Evolutionary conservation across 2,888 invertebrate genomes (phyloP).

Genomic region (Strigamia crassipes): DNA sequence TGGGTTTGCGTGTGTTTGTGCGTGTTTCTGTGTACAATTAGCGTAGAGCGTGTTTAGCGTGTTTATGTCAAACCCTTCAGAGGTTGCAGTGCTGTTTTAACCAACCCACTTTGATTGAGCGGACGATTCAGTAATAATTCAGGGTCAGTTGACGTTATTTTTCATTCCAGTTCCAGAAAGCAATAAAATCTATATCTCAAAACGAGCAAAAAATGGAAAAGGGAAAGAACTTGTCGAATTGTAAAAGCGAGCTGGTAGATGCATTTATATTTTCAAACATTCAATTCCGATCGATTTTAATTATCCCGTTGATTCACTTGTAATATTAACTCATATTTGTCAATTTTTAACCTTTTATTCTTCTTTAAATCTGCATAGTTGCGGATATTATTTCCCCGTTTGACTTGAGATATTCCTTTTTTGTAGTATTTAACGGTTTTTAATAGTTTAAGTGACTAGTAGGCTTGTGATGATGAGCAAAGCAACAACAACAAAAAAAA

Average conservation of each 20-base stretch:
- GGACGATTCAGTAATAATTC: background rate
- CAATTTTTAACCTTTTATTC: conserved; percentile 9
- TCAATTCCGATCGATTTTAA: background rate
- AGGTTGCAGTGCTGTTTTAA: conserved; percentile 37
- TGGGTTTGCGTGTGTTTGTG: background rate
- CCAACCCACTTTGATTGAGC: background rate
- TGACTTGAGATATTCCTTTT: background rate
- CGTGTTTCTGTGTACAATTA: background rate
- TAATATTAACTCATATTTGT: conserved; percentile 3
- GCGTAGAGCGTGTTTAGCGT: background rate
- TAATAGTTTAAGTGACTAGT: conserved; percentile 18
- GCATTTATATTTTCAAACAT: background rate
- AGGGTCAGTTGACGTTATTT: conserved; percentile 8
- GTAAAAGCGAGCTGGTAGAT: conserved; percentile 6
- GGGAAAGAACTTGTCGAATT: background rate
- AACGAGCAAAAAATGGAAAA: background rate
- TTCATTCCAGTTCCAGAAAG: background rate
- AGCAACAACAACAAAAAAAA: background rate
- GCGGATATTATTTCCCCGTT: background rate
- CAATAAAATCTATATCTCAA: conserved; percentile 19
- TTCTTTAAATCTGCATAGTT: background rate
- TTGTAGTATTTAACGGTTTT: conserved; percentile 18
- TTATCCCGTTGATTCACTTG: background rate
- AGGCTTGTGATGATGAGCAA: background rate
- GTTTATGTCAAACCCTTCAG: background rate